Base-by-base conservation (phyloP, 2,113 vertebrate species). In the Uropsilus gracilis region DNA sequence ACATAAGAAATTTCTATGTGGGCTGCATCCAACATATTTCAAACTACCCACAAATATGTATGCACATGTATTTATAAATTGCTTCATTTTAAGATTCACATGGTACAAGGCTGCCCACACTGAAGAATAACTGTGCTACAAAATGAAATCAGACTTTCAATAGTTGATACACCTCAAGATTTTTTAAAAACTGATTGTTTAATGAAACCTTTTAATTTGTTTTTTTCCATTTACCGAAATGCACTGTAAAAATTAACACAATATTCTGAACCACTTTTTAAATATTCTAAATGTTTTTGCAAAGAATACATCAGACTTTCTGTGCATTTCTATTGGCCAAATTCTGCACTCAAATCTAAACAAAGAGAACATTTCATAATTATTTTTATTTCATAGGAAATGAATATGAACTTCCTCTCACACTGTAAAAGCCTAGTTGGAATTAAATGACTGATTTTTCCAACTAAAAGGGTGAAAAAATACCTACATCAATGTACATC, bases 101-200 rank as follows among this genome's bases (percentile, higher is more conserved):
- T 68, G 39, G 7, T 32, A 4, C 34, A 73, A 81, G 18, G 8
- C 17, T 55, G 6, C 5, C 59, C 61, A 61, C 6, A 26, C 0
- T 88, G 61, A 59, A 94, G 89, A 94, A 94, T 90, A 96, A 42
- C 17, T n/a, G n/a, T n/a, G 46, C 30, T 50, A 44, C 13, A 73
- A 77, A 90, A 90, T 34, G 22, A 77, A 93, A 69, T 59, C 68
- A 9, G 30, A 76, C 53, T 2, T 80, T 88, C 66, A 59, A 66
- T 7, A 72, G 61, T 26, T 82, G 42, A n/a, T 10, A 82, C 13
- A 5, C 4, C n/a, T 85, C 3, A 48, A 46, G 13, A 55, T 68
- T 44, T 69, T 85, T 90, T 85, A 1, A 59, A 71, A 80, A 80
- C 16, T 77, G 44, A 71, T 53, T 64, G 73, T 87, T 85, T 64